Evolutionary conservation across 2,113 vertebrate species (phyloP).

Genomic region (Oncorhynchus keta): DNA sequence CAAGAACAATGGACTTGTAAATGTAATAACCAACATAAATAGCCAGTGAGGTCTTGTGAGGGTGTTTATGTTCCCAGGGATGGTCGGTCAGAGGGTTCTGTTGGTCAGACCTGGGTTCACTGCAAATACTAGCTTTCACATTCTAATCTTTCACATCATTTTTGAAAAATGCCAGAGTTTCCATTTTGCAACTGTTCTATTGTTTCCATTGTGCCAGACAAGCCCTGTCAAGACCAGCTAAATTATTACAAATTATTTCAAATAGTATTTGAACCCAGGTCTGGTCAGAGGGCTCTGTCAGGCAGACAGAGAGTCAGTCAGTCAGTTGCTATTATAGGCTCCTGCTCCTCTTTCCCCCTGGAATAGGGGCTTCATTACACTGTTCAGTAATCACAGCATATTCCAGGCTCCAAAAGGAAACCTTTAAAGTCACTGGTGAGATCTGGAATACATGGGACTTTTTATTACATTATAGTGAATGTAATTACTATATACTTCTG

Average conservation of each 20-base stretch:
- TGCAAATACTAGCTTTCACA: not conserved
- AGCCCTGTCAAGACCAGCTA: too few relatives aligned
- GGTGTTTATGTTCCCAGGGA: not conserved
- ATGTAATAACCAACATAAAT: slow-evolving; percentile 50
- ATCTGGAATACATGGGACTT: not conserved
- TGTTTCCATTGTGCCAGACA: too few relatives aligned
- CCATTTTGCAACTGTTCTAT: too few relatives aligned
- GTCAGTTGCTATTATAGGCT: slow-evolving; percentile 28
- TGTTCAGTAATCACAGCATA: slow-evolving; percentile 23
- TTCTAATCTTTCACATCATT: too few relatives aligned
- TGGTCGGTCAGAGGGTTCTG: too few relatives aligned
- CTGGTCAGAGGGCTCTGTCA: slow-evolving; percentile 42
- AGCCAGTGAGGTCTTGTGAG: slow-evolving; percentile 57
- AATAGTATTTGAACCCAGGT: not conserved
- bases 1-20: slow-evolving; percentile 23
- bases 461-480: slow-evolving; percentile 1
- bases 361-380: slow-evolving; percentile 31
- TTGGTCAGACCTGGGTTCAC: slow-evolving; percentile 5
- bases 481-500: not conserved
- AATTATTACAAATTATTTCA: too few relatives aligned
- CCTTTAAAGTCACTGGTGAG: not conserved
- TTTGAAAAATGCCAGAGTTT: too few relatives aligned
- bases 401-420: not conserved
- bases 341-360: slow-evolving; percentile 17
- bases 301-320: not conserved